Percentiles rank a stretch among this genome's conserved stretches.
phyloP scores from a whole-genome alignment of 2,113 vertebrate species.

The Eira barbara region DNA sequence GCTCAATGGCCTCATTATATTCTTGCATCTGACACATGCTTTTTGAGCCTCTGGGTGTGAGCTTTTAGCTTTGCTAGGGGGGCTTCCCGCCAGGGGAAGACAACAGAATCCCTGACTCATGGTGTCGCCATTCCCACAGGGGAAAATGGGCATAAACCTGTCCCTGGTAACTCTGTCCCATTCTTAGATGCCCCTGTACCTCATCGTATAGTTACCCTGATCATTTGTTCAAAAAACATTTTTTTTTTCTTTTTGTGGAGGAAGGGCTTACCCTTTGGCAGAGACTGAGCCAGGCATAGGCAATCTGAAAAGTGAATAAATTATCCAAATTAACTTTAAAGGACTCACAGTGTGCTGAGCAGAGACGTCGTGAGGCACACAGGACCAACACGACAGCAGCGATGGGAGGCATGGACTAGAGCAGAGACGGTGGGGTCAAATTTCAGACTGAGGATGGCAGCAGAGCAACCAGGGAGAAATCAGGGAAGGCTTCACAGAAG shows the following conservation, averaged over 20 bases:
- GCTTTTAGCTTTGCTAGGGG: neutral
- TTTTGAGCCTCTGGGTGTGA: neutral
- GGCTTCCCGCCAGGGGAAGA: neutral
- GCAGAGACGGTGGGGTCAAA: neutral
- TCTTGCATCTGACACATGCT: rapidly evolving
- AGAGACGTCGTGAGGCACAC: neutral
- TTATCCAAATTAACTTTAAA: neutral
- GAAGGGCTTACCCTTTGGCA: neutral
- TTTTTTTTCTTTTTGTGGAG: neutral
- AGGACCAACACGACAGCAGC: neutral
- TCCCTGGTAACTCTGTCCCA: neutral
- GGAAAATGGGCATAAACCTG: neutral
- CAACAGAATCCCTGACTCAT: neutral
- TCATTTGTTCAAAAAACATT: neutral
- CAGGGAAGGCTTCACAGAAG: neutral
- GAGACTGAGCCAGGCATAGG: neutral
- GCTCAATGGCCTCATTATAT: rapidly evolving
- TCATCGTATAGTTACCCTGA: neutral
- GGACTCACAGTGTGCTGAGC: neutral
- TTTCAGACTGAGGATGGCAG: neutral
- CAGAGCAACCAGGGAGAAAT: neutral
- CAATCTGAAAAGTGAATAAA: neutral
- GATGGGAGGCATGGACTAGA: neutral
- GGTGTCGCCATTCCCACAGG: neutral
- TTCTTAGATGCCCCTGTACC: neutral